phyloP scores from a whole-genome alignment of 1,140 invertebrate species.

The Cherax destructor region DNA sequence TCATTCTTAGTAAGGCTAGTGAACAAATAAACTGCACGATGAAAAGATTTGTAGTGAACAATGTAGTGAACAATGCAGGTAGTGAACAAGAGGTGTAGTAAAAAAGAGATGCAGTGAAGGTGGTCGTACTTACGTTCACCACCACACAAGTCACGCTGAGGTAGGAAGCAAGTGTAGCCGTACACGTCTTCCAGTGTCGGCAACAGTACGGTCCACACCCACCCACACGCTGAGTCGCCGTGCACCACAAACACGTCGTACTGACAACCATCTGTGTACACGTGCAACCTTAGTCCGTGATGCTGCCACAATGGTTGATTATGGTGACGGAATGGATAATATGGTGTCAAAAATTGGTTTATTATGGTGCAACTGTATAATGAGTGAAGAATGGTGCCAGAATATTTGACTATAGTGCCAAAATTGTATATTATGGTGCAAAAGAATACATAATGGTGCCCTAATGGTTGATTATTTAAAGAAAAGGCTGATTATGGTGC shows the following conservation, averaged over 20 bases:
- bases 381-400: background rate
- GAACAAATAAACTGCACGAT: too few relatives aligned
- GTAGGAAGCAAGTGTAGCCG: slow-evolving; percentile 51
- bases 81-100: background rate
- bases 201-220: slow-evolving; percentile 41
- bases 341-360: background rate
- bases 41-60: background rate
- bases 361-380: background rate
- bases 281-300: background rate
- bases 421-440: background rate
- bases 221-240: slow-evolving; percentile 30
- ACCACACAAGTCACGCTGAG: slow-evolving; percentile 50
- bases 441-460: background rate
- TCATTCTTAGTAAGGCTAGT: too few relatives aligned
- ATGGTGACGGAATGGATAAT: background rate
- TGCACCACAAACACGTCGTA: slow-evolving; percentile 26
- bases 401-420: background rate
- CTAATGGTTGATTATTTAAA: background rate
- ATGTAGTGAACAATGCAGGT: background rate
- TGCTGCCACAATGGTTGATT: too few relatives aligned
- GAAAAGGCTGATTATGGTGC: background rate
- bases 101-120: background rate
- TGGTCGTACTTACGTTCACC: slow-evolving; percentile 23
- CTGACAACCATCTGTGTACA: background rate
- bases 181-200: slow-evolving; percentile 27